phyloP scores from a whole-genome alignment of 2,113 vertebrate species.

The Melozone crissalis region DNA sequence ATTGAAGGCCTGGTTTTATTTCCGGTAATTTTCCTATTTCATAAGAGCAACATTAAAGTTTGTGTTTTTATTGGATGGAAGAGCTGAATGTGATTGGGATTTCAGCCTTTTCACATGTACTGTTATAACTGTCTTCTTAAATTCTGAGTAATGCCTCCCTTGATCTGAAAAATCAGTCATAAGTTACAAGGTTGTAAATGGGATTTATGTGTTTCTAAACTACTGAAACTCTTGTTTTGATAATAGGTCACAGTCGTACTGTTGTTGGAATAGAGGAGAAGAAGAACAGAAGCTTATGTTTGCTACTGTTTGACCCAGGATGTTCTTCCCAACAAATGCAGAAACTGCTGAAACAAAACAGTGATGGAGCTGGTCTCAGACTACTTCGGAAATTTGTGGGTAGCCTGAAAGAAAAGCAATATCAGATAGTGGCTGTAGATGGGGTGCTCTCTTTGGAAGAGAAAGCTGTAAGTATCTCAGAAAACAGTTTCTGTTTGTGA shows the following conservation, averaged over 20 bases:
- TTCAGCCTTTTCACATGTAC: background rate
- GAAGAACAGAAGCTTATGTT: conserved; percentile 83
- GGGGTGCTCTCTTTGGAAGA: conserved; percentile 85
- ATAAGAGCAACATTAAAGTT: background rate
- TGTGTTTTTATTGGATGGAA: background rate
- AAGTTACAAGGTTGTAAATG: background rate
- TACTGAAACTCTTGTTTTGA: background rate
- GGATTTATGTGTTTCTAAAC: background rate
- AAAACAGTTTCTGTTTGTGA: background rate
- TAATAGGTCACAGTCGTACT: conserved; percentile 89
- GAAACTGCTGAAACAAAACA: conserved; percentile 76
- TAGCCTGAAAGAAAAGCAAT: conserved; percentile 89
- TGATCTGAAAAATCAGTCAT: background rate
- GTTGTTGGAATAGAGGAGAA: conserved; percentile 90
- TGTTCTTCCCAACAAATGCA: conserved; percentile 80
- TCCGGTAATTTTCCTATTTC: background rate
- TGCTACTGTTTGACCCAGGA: conserved; percentile 88
- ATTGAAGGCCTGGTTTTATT: background rate
- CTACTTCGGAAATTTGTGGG: conserved; percentile 77
- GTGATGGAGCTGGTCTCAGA: conserved; percentile 65
- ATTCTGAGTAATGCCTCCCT: background rate
- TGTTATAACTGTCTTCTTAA: background rate
- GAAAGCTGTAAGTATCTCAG: conserved; percentile 79
- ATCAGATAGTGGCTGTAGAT: conserved; percentile 87
- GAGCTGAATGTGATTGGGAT: background rate